Percentiles rank a stretch among this genome's conserved stretches.
These are phyloP conservation scores for Gavialis gangeticus DNA, from an alignment of 2,113 vertebrate genomes.

Conservation along the genomic window DNA sequence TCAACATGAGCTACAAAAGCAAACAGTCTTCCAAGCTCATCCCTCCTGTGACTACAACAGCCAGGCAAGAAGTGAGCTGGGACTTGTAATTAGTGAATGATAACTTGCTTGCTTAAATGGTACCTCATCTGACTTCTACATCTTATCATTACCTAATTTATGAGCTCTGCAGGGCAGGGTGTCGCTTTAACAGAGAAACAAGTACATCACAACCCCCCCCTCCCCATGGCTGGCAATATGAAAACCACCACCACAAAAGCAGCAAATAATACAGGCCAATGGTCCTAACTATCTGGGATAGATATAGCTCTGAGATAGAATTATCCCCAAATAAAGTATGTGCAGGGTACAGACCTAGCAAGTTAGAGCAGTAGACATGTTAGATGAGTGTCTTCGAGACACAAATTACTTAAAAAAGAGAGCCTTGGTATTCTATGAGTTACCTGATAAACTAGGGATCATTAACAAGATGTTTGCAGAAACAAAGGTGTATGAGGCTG, in stretches of 20 bases:
- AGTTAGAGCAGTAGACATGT: not conserved
- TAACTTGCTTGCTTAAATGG: constrained; percentile 10
- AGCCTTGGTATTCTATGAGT: not conserved
- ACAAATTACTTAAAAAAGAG: not conserved
- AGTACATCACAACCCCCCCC: not conserved
- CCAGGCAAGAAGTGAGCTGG: constrained; percentile 49
- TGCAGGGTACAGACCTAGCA: not conserved
- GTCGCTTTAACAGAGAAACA: not conserved
- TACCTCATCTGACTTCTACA: constrained; percentile 65
- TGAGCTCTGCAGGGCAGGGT: not conserved
- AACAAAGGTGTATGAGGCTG: fast-evolving
- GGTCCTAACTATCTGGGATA: not conserved
- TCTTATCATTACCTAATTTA: constrained; percentile 22
- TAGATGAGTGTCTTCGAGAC: no score
- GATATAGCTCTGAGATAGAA: not conserved
- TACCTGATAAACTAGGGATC: not conserved
- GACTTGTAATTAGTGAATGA: constrained; percentile 50
- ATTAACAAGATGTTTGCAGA: not conserved
- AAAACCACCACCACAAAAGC: not conserved
- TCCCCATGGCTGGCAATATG: not conserved
- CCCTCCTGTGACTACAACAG: constrained; percentile 56
- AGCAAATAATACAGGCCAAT: not conserved
- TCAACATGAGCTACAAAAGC: constrained; percentile 52
- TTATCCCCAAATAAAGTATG: not conserved
- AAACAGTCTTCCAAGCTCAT: constrained; percentile 42